Evolutionary conservation across 2,888 invertebrate species (phyloP).

Genomic region (Metalampra italica): DNA sequence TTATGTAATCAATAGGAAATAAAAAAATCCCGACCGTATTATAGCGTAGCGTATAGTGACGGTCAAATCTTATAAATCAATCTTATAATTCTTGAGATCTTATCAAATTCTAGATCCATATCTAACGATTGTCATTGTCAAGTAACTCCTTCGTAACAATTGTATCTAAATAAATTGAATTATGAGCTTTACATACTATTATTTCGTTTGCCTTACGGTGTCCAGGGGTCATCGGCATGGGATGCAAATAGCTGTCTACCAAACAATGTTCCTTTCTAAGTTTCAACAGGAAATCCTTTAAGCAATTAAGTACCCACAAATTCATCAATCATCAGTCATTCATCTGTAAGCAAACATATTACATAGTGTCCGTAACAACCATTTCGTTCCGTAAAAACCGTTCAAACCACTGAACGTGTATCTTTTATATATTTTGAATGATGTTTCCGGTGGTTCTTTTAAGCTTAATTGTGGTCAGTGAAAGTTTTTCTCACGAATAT

Average conservation of each 20-base stretch:
- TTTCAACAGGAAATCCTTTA: constrained; percentile 39
- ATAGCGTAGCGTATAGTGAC: too few species aligned
- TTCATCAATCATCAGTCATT: constrained; percentile 33
- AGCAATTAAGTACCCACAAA: constrained; percentile 28
- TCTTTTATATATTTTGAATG: constrained; percentile 19
- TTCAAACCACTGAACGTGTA: constrained; percentile 3
- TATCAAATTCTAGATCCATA: too few species aligned
- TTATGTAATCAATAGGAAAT: too few species aligned
- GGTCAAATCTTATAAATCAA: too few species aligned
- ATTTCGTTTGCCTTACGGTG: too few species aligned
- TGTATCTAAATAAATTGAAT: too few species aligned
- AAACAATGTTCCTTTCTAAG: constrained; percentile 1
- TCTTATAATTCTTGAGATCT: too few species aligned
- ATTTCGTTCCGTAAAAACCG: constrained; percentile 7
- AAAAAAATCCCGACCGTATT: too few species aligned
- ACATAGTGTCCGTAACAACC: constrained; percentile 9
- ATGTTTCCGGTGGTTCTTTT: constrained; percentile 28
- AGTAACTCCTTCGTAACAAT: too few species aligned
- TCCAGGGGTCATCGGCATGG: background rate
- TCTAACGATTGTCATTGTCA: too few species aligned
- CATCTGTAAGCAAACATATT: background rate
- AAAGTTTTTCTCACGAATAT: constrained; percentile 29
- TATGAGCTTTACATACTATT: too few species aligned
- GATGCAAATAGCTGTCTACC: background rate
- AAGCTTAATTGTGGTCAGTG: constrained; percentile 22